Evolutionary conservation across 23 tunicate species (phyloP), one percentile per base, ranked within the genome.

Genomic region (Oikopleura dioica): DNA sequence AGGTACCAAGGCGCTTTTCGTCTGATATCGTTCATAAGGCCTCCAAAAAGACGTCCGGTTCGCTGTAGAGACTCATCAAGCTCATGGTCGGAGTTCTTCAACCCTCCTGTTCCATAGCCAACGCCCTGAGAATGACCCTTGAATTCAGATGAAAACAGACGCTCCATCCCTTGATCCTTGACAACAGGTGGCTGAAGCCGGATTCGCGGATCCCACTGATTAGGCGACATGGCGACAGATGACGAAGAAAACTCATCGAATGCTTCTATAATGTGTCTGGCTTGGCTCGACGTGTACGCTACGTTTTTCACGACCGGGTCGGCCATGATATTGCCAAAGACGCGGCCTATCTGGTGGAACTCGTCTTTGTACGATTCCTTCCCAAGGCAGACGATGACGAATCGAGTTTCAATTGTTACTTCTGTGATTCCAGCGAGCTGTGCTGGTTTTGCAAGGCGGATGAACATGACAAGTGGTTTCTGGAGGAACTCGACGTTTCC

Each of bases 401-500:
- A 44, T 44, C 16, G 9, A 9, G 55, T 44, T 9, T 44, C 55
- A 44, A 44, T 44, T 44, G 55, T 44, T 16, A 44, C 55, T 44
- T 44, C 55, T 44, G 55, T 44, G 16, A 44, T 44, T 44, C 55
- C 75, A 91, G 92, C 87, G 0, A 91, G 76, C 23, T 51, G 63
- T 21, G 82, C 81, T 1, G 87, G 69, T 37, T 91, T 83, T 51
- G 82, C 81, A 12, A 91, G 79, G 1, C 97, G 78, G 26, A 91
- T 80, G 50, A 91, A 91, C 1, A 86, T 91, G 34, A 85, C 78
- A 30, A 91, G 78, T 75, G 91, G 80, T 35, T 83, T 84, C 51
- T 85, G 84, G 0, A 91, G 87, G 75, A 85, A 85, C 35, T 80
- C 87, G 0, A 78, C 85, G 75, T 91, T 87, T 1, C 97, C 97